Percentiles rank a stretch among this genome's conserved stretches.
Conservation (phyloP, 2,113 vertebrate genomes). For the Sebastes fasciatus region DNA sequence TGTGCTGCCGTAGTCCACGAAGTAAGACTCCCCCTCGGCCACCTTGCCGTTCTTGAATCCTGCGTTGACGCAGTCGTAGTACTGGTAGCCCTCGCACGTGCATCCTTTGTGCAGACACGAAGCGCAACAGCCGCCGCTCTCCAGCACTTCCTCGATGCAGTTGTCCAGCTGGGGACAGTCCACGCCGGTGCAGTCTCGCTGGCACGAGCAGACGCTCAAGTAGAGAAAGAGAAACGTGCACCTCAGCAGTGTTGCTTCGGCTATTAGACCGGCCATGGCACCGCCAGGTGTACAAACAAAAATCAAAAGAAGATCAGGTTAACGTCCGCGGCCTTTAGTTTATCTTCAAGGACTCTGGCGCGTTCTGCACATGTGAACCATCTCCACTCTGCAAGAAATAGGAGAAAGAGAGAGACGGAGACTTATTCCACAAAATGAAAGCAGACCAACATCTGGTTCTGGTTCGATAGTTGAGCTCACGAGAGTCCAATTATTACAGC, state of each 20-base stretch:
- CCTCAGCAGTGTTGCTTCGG: conserved; percentile 60
- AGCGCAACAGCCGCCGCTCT: conserved; percentile 88
- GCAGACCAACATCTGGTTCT: conserved; percentile 84
- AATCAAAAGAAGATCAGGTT: conserved; percentile 26
- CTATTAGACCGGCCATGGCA: conserved; percentile 70
- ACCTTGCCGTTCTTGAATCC: conserved; percentile 93
- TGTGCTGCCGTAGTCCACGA: conserved; percentile 96
- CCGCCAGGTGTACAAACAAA: conserved; percentile 18
- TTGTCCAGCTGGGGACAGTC: conserved; percentile 88
- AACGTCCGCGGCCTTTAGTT: conserved; percentile 21
- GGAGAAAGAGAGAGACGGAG: conserved; percentile 41
- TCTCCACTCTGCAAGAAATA: conserved; percentile 61
- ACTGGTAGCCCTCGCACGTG: conserved; percentile 94
- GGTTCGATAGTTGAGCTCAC: conserved; percentile 44
- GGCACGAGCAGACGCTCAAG: conserved; percentile 31
- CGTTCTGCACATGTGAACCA: conserved; percentile 53
- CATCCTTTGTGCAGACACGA: conserved; percentile 90
- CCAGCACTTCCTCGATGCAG: conserved; percentile 91
- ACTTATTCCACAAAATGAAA: conserved; percentile 80
- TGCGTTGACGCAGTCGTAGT: conserved; percentile 93
- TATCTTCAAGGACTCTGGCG: conserved; percentile 48
- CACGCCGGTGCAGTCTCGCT: conserved; percentile 88
- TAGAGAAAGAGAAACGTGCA: conserved; percentile 74
- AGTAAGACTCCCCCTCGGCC: conserved; percentile 93
- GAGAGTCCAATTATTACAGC: conserved; percentile 53